Conservation (phyloP, 2,888 invertebrate genomes). For the Tachina grossa region DNA sequence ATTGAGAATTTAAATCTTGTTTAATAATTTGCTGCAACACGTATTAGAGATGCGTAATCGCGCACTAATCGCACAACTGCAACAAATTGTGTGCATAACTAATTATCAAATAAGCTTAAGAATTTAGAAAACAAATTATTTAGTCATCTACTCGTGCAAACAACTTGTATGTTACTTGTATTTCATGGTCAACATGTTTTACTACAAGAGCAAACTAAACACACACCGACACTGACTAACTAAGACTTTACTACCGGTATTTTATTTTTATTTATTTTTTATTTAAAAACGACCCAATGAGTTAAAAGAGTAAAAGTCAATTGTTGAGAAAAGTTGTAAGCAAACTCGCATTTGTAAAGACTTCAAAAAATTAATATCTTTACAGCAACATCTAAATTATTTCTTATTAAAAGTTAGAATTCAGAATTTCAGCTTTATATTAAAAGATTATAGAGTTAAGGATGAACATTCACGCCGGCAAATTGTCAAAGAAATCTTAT, state of each 20-base stretch:
- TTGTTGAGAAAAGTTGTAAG: too few species aligned
- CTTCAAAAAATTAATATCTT: too few species aligned
- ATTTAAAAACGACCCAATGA: too few species aligned
- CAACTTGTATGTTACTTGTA: too few species aligned
- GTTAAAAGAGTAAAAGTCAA: too few species aligned
- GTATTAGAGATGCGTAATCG: conserved; percentile 32
- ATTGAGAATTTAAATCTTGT: conserved; percentile 16
- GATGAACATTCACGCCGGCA: conserved; percentile 34
- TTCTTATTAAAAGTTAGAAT: not conserved
- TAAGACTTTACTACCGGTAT: conserved; percentile 51
- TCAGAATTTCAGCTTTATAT: not conserved
- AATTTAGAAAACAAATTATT: conserved; percentile 25
- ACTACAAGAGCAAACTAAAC: not conserved
- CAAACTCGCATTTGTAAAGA: too few species aligned
- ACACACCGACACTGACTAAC: not conserved
- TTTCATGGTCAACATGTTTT: conserved; percentile 60
- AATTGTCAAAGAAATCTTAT: not conserved
- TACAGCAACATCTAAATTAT: too few species aligned
- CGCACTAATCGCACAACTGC: conserved; percentile 43
- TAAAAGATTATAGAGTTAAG: conserved; percentile 29
- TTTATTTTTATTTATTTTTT: not conserved
- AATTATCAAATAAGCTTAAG: conserved; percentile 40
- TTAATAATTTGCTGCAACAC: conserved; percentile 30
- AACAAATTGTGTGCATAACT: conserved; percentile 55
- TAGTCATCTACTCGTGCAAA: not conserved